Evolutionary conservation across 1,140 invertebrate genomes (phyloP).

Genomic region (Zelostemma sp.): DNA sequence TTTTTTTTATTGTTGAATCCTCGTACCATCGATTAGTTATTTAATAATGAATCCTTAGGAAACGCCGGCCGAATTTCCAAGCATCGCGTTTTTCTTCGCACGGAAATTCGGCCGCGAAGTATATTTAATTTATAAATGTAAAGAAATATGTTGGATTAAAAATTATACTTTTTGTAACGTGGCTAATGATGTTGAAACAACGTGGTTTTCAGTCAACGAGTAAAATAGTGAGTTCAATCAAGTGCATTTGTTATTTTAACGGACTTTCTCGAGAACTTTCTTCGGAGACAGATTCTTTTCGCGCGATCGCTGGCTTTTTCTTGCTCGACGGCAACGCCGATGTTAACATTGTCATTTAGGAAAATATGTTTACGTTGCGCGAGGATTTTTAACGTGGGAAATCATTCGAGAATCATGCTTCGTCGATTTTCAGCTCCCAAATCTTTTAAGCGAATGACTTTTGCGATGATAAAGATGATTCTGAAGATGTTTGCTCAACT

Average conservation of each 20-base stretch:
- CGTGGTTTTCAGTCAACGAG: neutral
- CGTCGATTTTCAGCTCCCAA: neutral
- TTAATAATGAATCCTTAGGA: constrained; percentile 20
- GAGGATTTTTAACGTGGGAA: too few species aligned
- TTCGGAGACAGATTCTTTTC: neutral
- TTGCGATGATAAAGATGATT: too few species aligned
- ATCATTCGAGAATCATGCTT: too few species aligned
- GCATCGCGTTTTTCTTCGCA: too few species aligned
- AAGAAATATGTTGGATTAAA: neutral
- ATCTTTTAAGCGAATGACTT: neutral
- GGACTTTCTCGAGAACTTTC: neutral
- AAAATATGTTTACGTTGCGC: too few species aligned
- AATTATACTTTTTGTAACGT: constrained; percentile 1
- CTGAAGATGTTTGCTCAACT: neutral
- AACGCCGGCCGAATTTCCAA: too few species aligned
- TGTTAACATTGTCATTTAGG: too few species aligned
- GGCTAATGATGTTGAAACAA: neutral
- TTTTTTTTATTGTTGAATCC: constrained; percentile 53
- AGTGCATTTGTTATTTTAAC: neutral
- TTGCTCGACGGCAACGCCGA: too few species aligned
- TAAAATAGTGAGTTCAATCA: neutral
- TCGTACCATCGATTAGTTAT: constrained; percentile 15
- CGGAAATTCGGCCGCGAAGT: too few species aligned
- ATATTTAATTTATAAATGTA: neutral
- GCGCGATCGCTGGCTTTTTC: too few species aligned